These are phyloP conservation scores for Python bivittatus DNA, from an alignment of 2,113 vertebrate genomes.

Conservation along the genomic window DNA sequence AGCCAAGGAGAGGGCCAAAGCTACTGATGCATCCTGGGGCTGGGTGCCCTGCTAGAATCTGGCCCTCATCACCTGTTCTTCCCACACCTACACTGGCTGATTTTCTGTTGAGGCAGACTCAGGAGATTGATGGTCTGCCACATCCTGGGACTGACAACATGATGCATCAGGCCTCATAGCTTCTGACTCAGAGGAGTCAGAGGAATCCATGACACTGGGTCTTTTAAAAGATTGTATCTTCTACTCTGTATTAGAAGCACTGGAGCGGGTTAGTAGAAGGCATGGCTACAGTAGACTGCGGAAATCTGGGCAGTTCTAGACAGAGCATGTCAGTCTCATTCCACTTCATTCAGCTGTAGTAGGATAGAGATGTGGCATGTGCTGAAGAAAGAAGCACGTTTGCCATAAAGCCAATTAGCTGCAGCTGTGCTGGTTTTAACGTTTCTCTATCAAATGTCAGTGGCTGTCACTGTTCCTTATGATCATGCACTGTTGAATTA, in stretches of 20 bases:
- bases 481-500: slow-evolving; percentile 27
- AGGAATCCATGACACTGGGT: background rate
- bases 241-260: no score
- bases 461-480: background rate
- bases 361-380: background rate
- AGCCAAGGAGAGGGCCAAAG: background rate
- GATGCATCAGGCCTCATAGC: background rate
- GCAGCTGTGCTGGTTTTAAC: background rate
- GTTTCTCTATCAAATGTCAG: slow-evolving; percentile 16
- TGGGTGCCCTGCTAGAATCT: background rate
- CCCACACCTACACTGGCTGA: background rate
- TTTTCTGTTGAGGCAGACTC: background rate
- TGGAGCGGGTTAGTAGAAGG: background rate
- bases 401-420: slow-evolving; percentile 6
- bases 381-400: background rate
- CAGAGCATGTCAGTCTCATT: background rate
- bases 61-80: background rate
- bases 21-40: background rate
- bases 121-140: background rate
- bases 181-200: background rate
- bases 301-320: background rate
- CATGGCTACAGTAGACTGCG: no score
- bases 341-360: background rate
- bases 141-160: background rate
- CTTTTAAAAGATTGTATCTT: background rate